Conservation (phyloP, 2,888 invertebrate species). For the Lordiphosa fenestrarum region DNA sequence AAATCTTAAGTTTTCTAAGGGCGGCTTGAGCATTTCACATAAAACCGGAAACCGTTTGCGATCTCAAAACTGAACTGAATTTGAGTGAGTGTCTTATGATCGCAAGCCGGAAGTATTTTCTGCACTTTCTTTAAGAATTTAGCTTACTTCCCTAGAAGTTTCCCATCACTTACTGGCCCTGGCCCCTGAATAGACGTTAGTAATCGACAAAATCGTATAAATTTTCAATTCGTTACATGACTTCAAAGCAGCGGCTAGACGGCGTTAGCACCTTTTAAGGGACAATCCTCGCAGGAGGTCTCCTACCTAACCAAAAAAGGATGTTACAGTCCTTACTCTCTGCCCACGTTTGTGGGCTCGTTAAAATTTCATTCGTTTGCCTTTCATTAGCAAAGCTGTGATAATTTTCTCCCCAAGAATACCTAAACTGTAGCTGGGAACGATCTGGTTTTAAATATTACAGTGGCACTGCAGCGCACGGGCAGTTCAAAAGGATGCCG, state of each 20-base stretch:
- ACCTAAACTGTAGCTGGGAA: constrained; percentile 36
- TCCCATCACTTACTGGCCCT: not conserved
- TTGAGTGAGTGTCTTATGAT: too few species aligned
- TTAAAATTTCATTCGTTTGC: constrained; percentile 71
- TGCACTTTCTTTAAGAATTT: not conserved
- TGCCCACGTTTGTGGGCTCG: constrained; percentile 44
- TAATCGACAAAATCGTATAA: constrained; percentile 34
- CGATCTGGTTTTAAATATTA: constrained; percentile 71
- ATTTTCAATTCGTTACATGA: constrained; percentile 46
- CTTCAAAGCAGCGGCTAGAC: constrained; percentile 29
- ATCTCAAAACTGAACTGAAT: too few species aligned
- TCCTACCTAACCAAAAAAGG: constrained; percentile 20
- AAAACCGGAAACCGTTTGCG: too few species aligned
- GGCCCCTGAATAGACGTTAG: constrained; percentile 52
- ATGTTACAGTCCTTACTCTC: constrained; percentile 10
- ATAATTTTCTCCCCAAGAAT: constrained; percentile 55
- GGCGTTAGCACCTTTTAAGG: constrained; percentile 68
- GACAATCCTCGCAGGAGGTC: constrained; percentile 73
- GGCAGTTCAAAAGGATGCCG: constrained; percentile 66
- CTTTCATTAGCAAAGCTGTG: constrained; percentile 67
- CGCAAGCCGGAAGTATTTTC: not conserved
- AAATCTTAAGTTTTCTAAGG: constrained; percentile 3
- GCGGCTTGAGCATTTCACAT: not conserved
- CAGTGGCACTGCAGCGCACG: constrained; percentile 49
- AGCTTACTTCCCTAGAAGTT: not conserved